phyloP scores from a whole-genome alignment of 1,140 invertebrate genomes.

The Acromyrmex heyeri region DNA sequence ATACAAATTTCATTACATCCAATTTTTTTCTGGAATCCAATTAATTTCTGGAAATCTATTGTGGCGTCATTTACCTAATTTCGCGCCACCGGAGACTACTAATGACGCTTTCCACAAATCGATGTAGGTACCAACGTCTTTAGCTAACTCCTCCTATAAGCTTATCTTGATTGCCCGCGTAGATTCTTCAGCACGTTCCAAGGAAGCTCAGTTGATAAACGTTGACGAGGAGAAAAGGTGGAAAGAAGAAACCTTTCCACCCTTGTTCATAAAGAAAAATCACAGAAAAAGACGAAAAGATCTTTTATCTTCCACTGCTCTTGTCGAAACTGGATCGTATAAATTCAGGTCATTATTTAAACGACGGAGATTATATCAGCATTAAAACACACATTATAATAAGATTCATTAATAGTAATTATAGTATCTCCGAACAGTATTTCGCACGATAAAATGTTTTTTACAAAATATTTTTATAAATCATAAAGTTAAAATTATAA shows the following conservation, averaged over 20 bases:
- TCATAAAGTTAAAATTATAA: neutral
- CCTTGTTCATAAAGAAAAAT: conserved; percentile 27
- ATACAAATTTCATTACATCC: neutral
- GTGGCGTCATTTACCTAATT: conserved; percentile 18
- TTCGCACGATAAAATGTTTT: neutral
- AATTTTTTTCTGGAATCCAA: neutral
- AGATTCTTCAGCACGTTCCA: conserved; percentile 66
- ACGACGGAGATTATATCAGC: conserved; percentile 2
- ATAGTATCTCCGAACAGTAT: neutral
- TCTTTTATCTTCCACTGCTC: neutral
- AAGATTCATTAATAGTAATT: neutral
- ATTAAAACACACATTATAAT: neutral
- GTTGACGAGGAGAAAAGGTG: conserved; percentile 39
- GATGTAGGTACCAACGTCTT: conserved; percentile 16
- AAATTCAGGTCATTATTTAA: conserved; percentile 5
- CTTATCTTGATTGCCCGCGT: conserved; percentile 65
- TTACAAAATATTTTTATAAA: neutral
- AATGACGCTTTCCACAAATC: conserved; percentile 55
- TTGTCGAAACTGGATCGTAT: conserved; percentile 2
- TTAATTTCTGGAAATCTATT: conserved; percentile 28
- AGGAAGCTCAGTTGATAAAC: conserved; percentile 28
- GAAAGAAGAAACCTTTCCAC: neutral
- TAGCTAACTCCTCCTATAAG: neutral
- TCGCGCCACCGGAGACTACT: conserved; percentile 14
- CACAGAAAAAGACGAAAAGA: conserved; percentile 16